Conservation (phyloP, 2,797 vertebrate species). For the Danionella dracula region DNA sequence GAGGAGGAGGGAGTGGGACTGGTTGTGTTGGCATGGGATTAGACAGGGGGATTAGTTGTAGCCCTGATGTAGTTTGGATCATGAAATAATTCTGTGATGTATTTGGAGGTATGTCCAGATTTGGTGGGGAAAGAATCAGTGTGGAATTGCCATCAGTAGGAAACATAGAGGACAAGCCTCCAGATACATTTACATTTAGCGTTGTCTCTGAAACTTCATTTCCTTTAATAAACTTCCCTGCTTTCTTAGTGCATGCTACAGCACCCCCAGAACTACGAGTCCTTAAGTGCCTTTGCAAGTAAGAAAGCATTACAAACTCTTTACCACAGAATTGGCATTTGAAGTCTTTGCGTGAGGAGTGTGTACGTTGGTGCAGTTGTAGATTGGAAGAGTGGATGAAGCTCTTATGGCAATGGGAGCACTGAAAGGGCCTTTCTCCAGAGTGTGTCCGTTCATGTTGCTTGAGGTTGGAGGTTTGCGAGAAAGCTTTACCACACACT, state of each 20-base stretch:
- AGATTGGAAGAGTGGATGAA: slow-evolving; percentile 88
- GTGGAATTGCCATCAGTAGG: slow-evolving; percentile 66
- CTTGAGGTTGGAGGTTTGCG: slow-evolving; percentile 88
- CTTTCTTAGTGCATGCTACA: slow-evolving; percentile 59
- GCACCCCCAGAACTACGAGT: slow-evolving; percentile 63
- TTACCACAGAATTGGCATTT: slow-evolving; percentile 82
- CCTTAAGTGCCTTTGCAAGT: slow-evolving; percentile 86
- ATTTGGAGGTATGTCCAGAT: slow-evolving; percentile 76
- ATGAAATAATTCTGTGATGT: slow-evolving; percentile 85
- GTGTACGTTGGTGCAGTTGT: slow-evolving; percentile 84
- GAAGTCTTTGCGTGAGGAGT: slow-evolving; percentile 83
- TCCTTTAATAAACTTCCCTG: slow-evolving; percentile 42
- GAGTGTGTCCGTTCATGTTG: slow-evolving; percentile 90
- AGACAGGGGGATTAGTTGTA: slow-evolving; percentile 85
- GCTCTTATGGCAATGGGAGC: slow-evolving; percentile 80
- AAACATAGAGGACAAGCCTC: slow-evolving; percentile 75
- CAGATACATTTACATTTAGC: slow-evolving; percentile 43
- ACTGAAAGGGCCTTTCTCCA: slow-evolving; percentile 83
- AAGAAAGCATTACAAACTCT: slow-evolving; percentile 89
- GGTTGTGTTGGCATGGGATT: slow-evolving; percentile 61
- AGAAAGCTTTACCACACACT: slow-evolving; percentile 86
- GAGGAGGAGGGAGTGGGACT: slow-evolving; percentile 67
- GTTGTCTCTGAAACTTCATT: slow-evolving; percentile 51
- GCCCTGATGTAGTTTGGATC: slow-evolving; percentile 82
- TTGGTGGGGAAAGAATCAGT: slow-evolving; percentile 74